Evolutionary conservation across 2,888 invertebrate species (phyloP).

Genomic region (Catonia carolina): DNA sequence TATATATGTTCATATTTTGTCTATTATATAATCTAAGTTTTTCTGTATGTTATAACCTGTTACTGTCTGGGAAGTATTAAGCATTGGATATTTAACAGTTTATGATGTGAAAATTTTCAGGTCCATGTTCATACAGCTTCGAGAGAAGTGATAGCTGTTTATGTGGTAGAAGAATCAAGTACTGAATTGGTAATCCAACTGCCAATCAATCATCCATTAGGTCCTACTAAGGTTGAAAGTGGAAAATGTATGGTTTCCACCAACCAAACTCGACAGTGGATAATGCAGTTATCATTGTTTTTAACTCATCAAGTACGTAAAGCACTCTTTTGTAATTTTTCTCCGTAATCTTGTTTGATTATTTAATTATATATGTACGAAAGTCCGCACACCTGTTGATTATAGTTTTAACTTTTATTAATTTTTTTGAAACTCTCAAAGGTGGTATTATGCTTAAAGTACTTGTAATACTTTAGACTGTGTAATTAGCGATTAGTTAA

Average conservation of each 20-base stretch:
- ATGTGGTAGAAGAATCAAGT: slow-evolving; percentile 72
- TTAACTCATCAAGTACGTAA: slow-evolving; percentile 70
- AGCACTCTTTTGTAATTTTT: background rate
- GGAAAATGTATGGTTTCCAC: slow-evolving; percentile 62
- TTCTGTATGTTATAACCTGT: too few relatives aligned
- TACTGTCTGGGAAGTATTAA: too few relatives aligned
- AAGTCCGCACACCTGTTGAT: too few relatives aligned
- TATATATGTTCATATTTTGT: too few relatives aligned
- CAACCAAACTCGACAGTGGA: slow-evolving; percentile 58
- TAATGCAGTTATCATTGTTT: slow-evolving; percentile 77
- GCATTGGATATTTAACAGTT: too few relatives aligned
- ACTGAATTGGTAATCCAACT: slow-evolving; percentile 73
- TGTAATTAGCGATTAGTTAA: too few relatives aligned
- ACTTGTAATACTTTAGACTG: too few relatives aligned
- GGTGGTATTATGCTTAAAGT: too few relatives aligned
- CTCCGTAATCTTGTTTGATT: background rate
- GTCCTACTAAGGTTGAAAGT: slow-evolving; percentile 63
- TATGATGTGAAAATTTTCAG: too few relatives aligned
- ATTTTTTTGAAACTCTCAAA: too few relatives aligned
- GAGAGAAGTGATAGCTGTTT: slow-evolving; percentile 72
- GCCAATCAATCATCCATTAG: slow-evolving; percentile 78
- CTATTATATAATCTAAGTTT: too few relatives aligned
- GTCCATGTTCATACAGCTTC: slow-evolving; percentile 63
- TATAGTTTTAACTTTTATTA: too few relatives aligned
- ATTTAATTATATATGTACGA: background rate